Conservation (phyloP, 2,888 invertebrate genomes). For the Ellobium chinense region DNA sequence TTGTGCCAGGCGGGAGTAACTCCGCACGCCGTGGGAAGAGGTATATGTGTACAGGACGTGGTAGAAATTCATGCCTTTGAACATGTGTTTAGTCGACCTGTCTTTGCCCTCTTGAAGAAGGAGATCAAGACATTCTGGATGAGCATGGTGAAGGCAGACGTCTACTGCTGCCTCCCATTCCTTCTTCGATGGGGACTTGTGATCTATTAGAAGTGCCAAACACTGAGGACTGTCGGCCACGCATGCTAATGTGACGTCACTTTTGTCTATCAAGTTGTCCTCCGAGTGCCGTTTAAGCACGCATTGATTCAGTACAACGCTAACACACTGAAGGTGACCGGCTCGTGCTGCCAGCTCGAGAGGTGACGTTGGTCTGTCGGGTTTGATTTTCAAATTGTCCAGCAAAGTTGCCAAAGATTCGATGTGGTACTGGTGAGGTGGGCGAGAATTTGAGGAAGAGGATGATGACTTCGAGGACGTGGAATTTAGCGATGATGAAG, state of each 20-base stretch:
- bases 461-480: neutral
- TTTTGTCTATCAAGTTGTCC: conserved; percentile 47
- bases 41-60: conserved; percentile 67
- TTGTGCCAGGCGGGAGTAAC: conserved; percentile 5
- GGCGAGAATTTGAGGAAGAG: neutral
- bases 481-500: neutral
- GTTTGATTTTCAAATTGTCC: neutral
- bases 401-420: neutral
- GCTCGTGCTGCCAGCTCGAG: conserved; percentile 68
- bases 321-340: conserved; percentile 62
- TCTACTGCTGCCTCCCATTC: conserved; percentile 64
- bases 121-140: conserved; percentile 62
- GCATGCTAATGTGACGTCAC: conserved; percentile 63
- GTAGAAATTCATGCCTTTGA: conserved; percentile 68
- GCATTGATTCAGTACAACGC: conserved; percentile 61
- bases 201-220: conserved; percentile 58
- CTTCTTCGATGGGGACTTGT: conserved; percentile 22
- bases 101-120: conserved; percentile 56
- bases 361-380: conserved; percentile 53
- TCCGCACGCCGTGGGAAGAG: neutral
- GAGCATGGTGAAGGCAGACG: conserved; percentile 60
- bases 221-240: conserved; percentile 60
- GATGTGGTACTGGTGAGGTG: conserved; percentile 3
- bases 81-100: conserved; percentile 58
- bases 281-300: conserved; percentile 55